Evolutionary conservation across 2,797 vertebrate genomes (phyloP).

Genomic region (Sebastes steindachneri): DNA sequence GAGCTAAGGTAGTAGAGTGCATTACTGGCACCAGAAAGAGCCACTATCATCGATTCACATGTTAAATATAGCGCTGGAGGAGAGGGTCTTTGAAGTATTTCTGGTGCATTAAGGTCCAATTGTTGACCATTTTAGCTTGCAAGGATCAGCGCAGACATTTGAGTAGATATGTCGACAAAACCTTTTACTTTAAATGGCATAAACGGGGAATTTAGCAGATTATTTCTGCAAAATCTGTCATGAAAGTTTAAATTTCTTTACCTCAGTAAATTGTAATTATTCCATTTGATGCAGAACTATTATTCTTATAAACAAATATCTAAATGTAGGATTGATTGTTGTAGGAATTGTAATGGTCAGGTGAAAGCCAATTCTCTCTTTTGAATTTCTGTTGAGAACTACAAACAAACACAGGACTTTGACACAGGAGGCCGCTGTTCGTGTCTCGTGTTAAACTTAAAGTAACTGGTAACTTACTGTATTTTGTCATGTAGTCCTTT

Average conservation of each 20-base stretch:
- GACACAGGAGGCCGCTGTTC: no score
- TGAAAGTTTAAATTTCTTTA: not conserved
- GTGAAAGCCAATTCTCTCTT: not conserved
- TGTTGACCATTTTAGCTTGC: constrained; percentile 13
- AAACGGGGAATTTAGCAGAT: not conserved
- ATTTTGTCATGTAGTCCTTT: no score
- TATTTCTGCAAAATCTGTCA: not conserved
- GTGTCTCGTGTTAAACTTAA: no score
- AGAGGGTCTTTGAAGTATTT: constrained; percentile 23
- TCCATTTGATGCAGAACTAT: not conserved
- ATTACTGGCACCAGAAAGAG: constrained; percentile 53
- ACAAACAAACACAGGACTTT: no score
- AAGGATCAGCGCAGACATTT: constrained; percentile 19
- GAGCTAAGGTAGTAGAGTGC: constrained; percentile 48
- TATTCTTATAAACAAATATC: not conserved
- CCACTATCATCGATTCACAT: constrained; percentile 29
- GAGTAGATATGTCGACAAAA: not conserved
- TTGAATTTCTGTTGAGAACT: not conserved
- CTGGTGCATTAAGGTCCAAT: constrained; percentile 24
- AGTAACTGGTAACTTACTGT: no score
- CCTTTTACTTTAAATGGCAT: not conserved
- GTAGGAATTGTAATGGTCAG: not conserved
- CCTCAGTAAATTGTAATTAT: not conserved
- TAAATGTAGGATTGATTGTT: not conserved
- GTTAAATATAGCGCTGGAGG: constrained; percentile 20